phyloP scores from a whole-genome alignment of 2,113 vertebrate species.

The Barbus barbus region DNA sequence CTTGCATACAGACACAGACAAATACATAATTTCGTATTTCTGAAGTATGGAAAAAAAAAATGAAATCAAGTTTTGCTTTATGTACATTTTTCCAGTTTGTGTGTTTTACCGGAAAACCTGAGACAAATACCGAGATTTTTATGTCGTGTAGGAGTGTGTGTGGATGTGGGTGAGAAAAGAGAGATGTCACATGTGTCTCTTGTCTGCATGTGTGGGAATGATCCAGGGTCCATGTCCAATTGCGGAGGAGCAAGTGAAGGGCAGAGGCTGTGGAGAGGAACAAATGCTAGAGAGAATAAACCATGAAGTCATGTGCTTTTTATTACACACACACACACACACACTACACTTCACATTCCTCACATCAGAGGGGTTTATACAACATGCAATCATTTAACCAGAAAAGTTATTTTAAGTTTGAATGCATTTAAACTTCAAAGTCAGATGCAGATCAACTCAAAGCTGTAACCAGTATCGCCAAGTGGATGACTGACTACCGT shows the following conservation, averaged over 20 bases:
- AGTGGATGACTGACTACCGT: neutral
- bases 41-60: too few relatives aligned
- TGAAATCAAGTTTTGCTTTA: slow-evolving; percentile 5
- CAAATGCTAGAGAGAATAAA: slow-evolving; percentile 43
- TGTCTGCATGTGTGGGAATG: slow-evolving; percentile 21
- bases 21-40: too few relatives aligned
- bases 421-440: slow-evolving; percentile 19
- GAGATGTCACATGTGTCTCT: slow-evolving; percentile 18
- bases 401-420: slow-evolving; percentile 20
- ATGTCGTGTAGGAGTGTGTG: neutral
- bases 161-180: slow-evolving; percentile 8
- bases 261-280: slow-evolving; percentile 43
- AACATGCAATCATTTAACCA: slow-evolving; percentile 30
- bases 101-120: neutral
- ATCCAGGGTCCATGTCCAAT: slow-evolving; percentile 34
- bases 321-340: slow-evolving; percentile 41
- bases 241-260: slow-evolving; percentile 40
- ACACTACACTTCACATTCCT: slow-evolving; percentile 48
- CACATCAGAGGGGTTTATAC: slow-evolving; percentile 49
- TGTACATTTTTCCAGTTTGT: neutral
- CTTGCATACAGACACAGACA: neutral
- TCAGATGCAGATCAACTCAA: slow-evolving; percentile 21
- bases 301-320: slow-evolving; percentile 55
- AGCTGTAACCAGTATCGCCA: neutral
- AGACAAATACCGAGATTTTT: neutral